Conservation (phyloP, 2,113 vertebrate species). For the Atherinomorus stipes region DNA sequence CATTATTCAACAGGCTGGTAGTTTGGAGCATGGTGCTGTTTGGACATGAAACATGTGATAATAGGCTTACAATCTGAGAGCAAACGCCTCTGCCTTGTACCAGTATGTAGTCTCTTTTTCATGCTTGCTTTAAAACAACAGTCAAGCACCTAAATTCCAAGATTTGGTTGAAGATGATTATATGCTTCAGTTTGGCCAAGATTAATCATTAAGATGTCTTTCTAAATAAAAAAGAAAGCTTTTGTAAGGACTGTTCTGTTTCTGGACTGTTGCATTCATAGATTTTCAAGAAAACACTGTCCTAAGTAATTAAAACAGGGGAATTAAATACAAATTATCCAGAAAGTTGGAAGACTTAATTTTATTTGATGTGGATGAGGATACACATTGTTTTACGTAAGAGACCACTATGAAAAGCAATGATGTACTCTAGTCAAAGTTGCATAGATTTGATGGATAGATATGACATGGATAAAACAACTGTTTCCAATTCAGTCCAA, state of each 20-base stretch:
- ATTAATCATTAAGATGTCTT: too few species aligned
- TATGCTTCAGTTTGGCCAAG: too few species aligned
- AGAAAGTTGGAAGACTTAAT: background rate
- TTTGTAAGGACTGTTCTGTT: too few species aligned
- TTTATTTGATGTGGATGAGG: too few species aligned
- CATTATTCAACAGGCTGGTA: slow-evolving; percentile 38
- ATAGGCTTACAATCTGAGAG: slow-evolving; percentile 1
- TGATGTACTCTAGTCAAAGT: background rate
- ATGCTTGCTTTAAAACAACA: background rate
- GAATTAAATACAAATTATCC: background rate
- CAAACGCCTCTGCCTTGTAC: slow-evolving; percentile 6
- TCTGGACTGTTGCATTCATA: too few species aligned
- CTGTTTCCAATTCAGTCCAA: background rate
- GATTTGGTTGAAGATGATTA: too few species aligned
- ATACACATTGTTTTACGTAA: background rate
- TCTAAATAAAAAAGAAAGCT: too few species aligned
- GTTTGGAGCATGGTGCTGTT: slow-evolving; percentile 14
- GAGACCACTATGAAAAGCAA: background rate
- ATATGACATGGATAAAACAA: background rate
- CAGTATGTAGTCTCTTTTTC: background rate
- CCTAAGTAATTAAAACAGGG: background rate
- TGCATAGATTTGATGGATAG: background rate
- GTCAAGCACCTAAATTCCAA: background rate
- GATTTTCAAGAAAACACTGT: background rate
- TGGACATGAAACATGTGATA: slow-evolving; percentile 2